Base-by-base conservation (phyloP, 2,888 invertebrate species). In the Trachelus tabidus region DNA sequence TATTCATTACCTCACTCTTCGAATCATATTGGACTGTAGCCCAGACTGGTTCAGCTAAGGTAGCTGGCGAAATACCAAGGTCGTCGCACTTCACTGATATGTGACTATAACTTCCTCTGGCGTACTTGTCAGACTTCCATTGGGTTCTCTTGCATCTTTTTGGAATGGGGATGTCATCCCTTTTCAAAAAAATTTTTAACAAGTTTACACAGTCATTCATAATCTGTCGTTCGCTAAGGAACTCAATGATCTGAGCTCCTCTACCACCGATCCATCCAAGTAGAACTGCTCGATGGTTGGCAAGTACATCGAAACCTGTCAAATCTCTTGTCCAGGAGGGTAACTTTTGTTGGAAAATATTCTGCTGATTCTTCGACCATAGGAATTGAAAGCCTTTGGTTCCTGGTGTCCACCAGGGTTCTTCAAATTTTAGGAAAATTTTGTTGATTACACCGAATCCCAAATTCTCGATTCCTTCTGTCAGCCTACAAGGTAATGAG, bases 381-480 rank as follows among this genome's bases (percentile, higher is more conserved):
- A 94, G 87, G n/a, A 95, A 88, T 86, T 95, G 94, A 85, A 94
- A 93, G 40, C 94, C 95, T 84, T 92, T 90, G 0, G 89, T 85
- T 73, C 90, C 86, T 11, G 86, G 68, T 40, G 91, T 88, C 95
- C 95, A 95, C 94, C 95, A 95, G 12, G 93, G 92, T 69, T 92
- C 85, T 0, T 93, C 93, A 89, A 94, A 96, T 82, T 94, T 92
- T 56, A 96, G 91, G 85, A 94, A 95, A 80, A 96, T 93, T 90
- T 96, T 96, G 82, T 94, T 94, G 74, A 96, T 94, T 40, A 94
- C 92, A 40, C 94, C 94, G 88, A 94, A 95, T 1, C 95, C 95
- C 81, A 95, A 92, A 73, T 90, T 89, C 31, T 93, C 86, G 56
- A 96, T 94, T 3, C 93, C 92, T 80, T 86, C 81, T 11, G 80